Base-by-base conservation (phyloP, 2,888 invertebrate genomes). In the Coenonympha arcania region DNA sequence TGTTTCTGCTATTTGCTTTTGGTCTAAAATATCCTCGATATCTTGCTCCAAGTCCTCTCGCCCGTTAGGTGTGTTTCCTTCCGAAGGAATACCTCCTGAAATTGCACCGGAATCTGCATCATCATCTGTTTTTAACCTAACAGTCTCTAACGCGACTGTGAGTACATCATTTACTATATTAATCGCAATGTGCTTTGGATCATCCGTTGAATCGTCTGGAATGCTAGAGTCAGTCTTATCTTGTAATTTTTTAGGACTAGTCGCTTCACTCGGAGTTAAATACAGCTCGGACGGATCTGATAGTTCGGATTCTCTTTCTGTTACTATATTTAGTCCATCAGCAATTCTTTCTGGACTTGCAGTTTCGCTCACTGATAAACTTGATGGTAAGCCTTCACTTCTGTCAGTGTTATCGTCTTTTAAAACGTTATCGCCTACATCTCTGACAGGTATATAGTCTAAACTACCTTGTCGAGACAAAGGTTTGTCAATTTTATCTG, bases 271-370 rank as follows among this genome's bases (percentile, higher is more conserved):
- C 16, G 91, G 91, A 41, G 91, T 91, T 55, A 91, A 74, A 65
- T 91, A 91, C 51, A 90, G 82, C 65, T 92, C 92, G 40, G 91
- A 91, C 55, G 89, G 88, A 70, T 92, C 91, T 58, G 91, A 91
- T 42, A 91, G 87, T 54, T 89, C 87, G 30, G 89, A 84, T 72
- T 91, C 91, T 57, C 88, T 85, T 63, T 90, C 87, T 15, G 83
- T 63, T 16, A 65, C 62, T 8, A 80, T 62, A 57, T 78, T 76
- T 19, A 77, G 69, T 39, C 67, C 72, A 57, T 81, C 80, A 2
- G 84, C 79, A 6, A 79, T 69, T 57, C 84, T 72, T 58, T 85
- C 82, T 0, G 87, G 86, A 57, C 86, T 87, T 1, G 86, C 80
- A 1, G 86, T 82, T 60, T 86, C 86, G 49, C 87, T 87, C 1